Base-by-base conservation (phyloP, 1,140 invertebrate genomes). In the Adoxophyes honmai region DNA sequence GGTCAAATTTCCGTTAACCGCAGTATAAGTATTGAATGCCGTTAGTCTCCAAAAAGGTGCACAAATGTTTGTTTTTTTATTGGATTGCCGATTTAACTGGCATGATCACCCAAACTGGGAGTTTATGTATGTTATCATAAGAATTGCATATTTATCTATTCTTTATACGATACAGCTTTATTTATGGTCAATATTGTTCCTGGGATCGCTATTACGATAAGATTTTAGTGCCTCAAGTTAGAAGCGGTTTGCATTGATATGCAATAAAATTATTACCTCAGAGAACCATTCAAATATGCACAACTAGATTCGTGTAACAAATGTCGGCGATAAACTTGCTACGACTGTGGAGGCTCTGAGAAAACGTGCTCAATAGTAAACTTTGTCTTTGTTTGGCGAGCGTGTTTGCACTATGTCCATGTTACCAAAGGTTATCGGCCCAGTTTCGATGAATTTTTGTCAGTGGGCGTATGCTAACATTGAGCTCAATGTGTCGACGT, bases 351-450 rank as follows among this genome's bases (percentile, higher is more conserved):
- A 48, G 28, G 21, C 42, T 21, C 38, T 39, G 14, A 18, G 18
- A 48, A 21, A 48, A 21, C 21, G 21, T 21, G 16, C 16, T 48
- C 21, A 48, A 48, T 48, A 48, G 42, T 48, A 21, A 21, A 48
- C 42, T 48, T 48, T 9, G 42, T 48, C 42, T 28, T 48, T 81
- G 73, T 82, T 77, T 81, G 68, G 60, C 68, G 68, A 77, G 70
- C 57, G 61, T 73, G 73, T 75, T 80, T 75, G 64, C 59, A 72
- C 58, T 65, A 67, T 70, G 37, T 68, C 55, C 69, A 66, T 64
- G 63, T 70, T 74, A 62, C 65, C 59, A 68, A 66, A 82, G 80
- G 81, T 83, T 80, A 75, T 76, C 80, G 75, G 78, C 81, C 78
- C 64, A 86, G 68, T 86, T 84, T 73, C 62, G 61, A 60, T 55